Base-by-base conservation (phyloP, 2,888 invertebrate species). In the Alentia gelatinosa region DNA sequence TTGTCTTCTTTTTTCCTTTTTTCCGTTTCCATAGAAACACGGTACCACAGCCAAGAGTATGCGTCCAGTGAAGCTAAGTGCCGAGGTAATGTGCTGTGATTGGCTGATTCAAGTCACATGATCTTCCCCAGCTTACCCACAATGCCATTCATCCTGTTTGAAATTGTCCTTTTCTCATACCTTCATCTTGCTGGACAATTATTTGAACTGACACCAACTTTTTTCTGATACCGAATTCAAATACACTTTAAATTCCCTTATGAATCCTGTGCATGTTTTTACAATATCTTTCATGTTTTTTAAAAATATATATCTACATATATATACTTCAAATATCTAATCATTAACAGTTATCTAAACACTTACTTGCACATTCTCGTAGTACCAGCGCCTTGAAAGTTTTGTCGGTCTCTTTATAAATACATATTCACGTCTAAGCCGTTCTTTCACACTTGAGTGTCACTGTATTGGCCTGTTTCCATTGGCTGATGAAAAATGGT, bases 11-110 rank as follows among this genome's bases (percentile, higher is more conserved):
- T 79, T 79, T 79, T 39, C 79, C 79, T 33, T 91, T 92, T 79
- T 90, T 92, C 89, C 63, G 91, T 90, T 91, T 96, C 89, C 63
- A 63, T 96, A 99, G 99, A 99, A 99, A 97, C 99, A 99, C 96
- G 99, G 99, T 93, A 98, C 98, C 91, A 99, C 98, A 88, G 98
- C 98, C 94, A 98, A 99, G 96, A 98, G 98, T 75, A 94, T 98
- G 93, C 98, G 99, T 96, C 98, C 99, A 89, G 98, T 98, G 79
- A 97, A 98, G 95, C 96, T 99, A 94, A 98, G 98, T 96, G 98
- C 98, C 89, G 98, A 99, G 96, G 97, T 97, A 95, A 95, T 94
- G 83, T 79, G 79, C 35, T 39, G 37, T 79, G 79, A 79, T 79
- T 79, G 79, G 79, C 79, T 79, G 79, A 19, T 35, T n/a, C 37